A percentile compares a stretch with the other conserved stretches of the same genome.
Conservation (phyloP, 92 coral and sea anemone species). For the Paramuricea clavata region DNA sequence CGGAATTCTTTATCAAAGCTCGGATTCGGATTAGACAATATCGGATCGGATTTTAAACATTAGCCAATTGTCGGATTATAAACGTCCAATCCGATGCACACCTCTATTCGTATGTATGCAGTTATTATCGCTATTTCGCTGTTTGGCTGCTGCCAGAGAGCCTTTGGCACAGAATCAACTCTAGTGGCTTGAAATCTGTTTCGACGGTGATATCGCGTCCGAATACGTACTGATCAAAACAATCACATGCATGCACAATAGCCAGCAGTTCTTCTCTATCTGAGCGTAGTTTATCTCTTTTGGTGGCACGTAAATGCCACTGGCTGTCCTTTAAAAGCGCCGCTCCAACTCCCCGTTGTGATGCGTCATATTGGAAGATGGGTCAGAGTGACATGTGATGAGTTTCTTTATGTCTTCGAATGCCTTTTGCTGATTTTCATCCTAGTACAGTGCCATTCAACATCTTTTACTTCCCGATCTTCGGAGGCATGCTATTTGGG, state of each 20-base stretch:
- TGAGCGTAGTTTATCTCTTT: slow-evolving; percentile 50
- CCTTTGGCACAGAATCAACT: slow-evolving; percentile 28
- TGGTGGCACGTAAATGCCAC: slow-evolving; percentile 43
- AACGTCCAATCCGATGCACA: no score
- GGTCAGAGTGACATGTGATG: slow-evolving; percentile 35
- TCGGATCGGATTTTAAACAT: no score
- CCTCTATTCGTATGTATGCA: no score
- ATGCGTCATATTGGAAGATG: slow-evolving; percentile 47
- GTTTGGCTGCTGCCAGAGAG: slow-evolving; percentile 47
- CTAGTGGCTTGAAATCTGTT: slow-evolving; percentile 40
- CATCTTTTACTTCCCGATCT: slow-evolving; percentile 49
- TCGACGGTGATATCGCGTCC: slow-evolving; percentile 42
- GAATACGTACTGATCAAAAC: slow-evolving; percentile 48
- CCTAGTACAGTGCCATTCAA: slow-evolving; percentile 40
- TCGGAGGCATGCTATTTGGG: no score
- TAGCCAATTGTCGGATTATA: no score
- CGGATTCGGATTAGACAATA: no score
- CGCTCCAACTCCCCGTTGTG: slow-evolving; percentile 49
- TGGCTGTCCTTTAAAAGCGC: slow-evolving; percentile 54
- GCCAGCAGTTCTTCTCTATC: slow-evolving; percentile 59
- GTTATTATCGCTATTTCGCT: no score
- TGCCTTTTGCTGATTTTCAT: slow-evolving; percentile 47
- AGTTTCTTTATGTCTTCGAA: slow-evolving; percentile 35
- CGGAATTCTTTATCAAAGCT: no score
- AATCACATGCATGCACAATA: slow-evolving; percentile 36